Evolutionary conservation across 2,888 invertebrate species (phyloP), one percentile per base, ranked within the genome.

Genomic region (Eupithecia centaureata): DNA sequence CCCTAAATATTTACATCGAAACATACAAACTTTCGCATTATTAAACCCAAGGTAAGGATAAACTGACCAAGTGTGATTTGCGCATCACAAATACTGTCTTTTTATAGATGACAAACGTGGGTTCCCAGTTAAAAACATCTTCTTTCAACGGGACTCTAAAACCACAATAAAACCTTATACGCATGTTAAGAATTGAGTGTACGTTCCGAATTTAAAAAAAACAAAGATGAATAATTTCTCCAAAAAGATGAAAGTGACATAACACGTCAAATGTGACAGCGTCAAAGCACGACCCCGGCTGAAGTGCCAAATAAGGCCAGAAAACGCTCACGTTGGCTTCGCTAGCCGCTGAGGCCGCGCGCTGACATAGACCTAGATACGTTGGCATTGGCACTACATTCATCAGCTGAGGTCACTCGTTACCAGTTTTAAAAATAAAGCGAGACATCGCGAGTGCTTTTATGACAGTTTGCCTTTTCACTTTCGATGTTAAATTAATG

Each of bases 361-460:
- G 77, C 81, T 91, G 92, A 92, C 92, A 93, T 88, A 93, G 92
- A 93, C 92, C 92, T 87, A 92, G 89, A 83, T 93, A 87, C 84
- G 75, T 82, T 83, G 92, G 91, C 92, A 93, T 93, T 93, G 92
- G 92, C 92, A 93, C 92, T 93, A 92, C 92, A 93, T 93, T 93
- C 91, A 89, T 84, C 82, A 83, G 83, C 88, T 86, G 85, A 92
- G 92, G 92, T 91, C 92, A 88, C 82, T 83, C 83, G 88, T 83
- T 86, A 82, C 85, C 80, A 81, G 86, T 89, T 87, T 47, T 91
- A 91, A 92, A 92, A 90, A 92, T 91, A 92, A 87, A 86, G 84
- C 76, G 72, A 76, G 75, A 75, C 77, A 70, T 70, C 77, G 82
- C 81, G 77, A 80, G 80, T 84, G 79, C 76, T 81, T 79, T 85